Evolutionary conservation across 1,140 invertebrate species (phyloP).

Genomic region (Lepidurus packardi): DNA sequence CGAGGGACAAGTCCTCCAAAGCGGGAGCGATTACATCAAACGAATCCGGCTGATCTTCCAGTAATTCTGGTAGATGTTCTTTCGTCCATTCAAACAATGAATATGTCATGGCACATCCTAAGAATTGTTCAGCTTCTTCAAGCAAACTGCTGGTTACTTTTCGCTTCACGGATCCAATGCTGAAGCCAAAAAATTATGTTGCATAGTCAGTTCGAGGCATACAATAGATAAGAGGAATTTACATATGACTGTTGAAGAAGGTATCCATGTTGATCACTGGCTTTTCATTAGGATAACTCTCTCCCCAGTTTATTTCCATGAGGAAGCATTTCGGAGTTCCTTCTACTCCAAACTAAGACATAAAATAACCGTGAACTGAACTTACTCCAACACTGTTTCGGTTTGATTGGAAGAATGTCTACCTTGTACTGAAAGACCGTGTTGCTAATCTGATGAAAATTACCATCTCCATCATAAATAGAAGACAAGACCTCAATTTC

Average conservation of each 20-base stretch:
- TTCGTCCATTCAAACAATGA: conserved; percentile 87
- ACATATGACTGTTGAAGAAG: conserved; percentile 92
- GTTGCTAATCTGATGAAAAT: conserved; percentile 71
- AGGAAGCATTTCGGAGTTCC: conserved; percentile 74
- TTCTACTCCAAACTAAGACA: conserved; percentile 72
- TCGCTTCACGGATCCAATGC: conserved; percentile 60
- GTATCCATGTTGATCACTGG: conserved; percentile 79
- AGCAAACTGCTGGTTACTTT: conserved; percentile 58
- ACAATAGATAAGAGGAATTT: conserved; percentile 48
- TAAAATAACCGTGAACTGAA: conserved; percentile 27
- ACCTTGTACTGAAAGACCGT: conserved; percentile 88
- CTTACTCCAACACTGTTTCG: not conserved
- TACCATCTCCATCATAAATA: conserved; percentile 87
- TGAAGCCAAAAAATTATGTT: too few relatives aligned
- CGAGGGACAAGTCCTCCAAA: conserved; percentile 17
- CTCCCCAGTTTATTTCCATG: conserved; percentile 77
- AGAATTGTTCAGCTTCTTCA: conserved; percentile 68
- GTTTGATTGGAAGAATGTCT: conserved; percentile 36
- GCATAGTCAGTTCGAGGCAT: not conserved
- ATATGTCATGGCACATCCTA: conserved; percentile 90
- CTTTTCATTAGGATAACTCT: conserved; percentile 73
- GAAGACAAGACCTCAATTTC: conserved; percentile 84
- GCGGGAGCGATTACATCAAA: not conserved
- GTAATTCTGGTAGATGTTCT: conserved; percentile 67
- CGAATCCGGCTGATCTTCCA: conserved; percentile 62